A percentile compares a stretch with the other conserved stretches of the same genome.
Conservation (phyloP, 2,113 vertebrate species). For the Seriola aureovittata region DNA sequence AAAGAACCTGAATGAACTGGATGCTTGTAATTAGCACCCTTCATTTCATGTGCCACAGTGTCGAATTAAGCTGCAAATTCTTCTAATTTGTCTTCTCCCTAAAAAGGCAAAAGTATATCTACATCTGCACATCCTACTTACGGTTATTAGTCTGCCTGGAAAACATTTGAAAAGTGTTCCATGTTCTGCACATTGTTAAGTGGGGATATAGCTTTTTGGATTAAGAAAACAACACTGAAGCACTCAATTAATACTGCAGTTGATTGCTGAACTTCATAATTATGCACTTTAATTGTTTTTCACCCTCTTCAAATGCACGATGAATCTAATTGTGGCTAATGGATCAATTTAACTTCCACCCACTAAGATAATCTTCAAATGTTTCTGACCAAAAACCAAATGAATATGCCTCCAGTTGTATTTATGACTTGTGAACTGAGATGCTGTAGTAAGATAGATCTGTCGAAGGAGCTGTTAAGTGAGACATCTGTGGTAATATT, state of each 20-base stretch:
- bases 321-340: background rate
- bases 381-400: background rate
- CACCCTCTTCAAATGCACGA: background rate
- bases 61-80: background rate
- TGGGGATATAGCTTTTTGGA: background rate
- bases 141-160: background rate
- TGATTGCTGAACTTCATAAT: conserved; percentile 1
- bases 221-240: background rate
- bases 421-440: background rate
- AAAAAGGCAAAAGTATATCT: background rate
- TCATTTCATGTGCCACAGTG: background rate
- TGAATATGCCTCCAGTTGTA: background rate
- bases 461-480: background rate
- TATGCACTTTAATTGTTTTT: background rate
- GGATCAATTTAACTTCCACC: background rate
- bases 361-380: background rate
- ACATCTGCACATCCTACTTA: background rate
- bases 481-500: background rate
- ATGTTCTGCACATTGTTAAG: background rate
- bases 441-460: background rate
- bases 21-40: background rate
- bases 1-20: background rate
- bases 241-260: background rate
- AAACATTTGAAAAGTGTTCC: background rate
- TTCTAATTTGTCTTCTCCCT: background rate